phyloP scores from a whole-genome alignment of 2,888 invertebrate species.

The Pseudococcus longispinus region DNA sequence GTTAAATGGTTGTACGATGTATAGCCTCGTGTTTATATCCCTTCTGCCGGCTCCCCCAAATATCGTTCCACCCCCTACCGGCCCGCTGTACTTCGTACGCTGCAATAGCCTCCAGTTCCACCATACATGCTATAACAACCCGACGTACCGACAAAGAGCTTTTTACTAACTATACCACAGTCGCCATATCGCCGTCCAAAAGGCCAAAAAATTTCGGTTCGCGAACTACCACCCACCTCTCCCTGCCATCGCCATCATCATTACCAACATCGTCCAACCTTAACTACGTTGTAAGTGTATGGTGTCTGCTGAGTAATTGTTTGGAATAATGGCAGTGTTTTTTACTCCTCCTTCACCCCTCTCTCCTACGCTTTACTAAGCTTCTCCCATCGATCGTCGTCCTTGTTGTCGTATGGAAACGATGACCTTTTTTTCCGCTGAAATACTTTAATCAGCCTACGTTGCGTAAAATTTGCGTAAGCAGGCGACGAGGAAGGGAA shows the following conservation, averaged over 20 bases:
- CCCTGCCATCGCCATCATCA: neutral
- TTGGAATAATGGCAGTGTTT: neutral
- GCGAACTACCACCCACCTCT: neutral
- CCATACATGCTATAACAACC: neutral
- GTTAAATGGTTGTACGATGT: conserved; percentile 38
- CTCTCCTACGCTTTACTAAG: no score
- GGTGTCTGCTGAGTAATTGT: neutral
- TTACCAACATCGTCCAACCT: neutral
- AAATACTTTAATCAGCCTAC: no score
- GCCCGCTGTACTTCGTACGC: neutral
- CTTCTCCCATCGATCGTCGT: no score
- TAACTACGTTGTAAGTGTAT: neutral
- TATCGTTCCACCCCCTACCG: neutral
- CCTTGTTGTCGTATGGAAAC: no score
- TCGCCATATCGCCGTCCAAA: neutral
- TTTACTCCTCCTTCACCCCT: neutral
- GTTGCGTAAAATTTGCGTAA: no score
- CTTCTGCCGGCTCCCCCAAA: neutral
- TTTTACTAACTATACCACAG: neutral
- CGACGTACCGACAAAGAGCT: no score
- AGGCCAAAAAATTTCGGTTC: neutral
- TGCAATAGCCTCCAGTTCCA: neutral
- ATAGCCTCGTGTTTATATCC: conserved; percentile 25
- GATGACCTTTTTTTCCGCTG: no score
- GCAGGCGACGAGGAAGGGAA: no score